Base-by-base conservation (phyloP, 2,797 vertebrate species). In the Cyprinella venusta region DNA sequence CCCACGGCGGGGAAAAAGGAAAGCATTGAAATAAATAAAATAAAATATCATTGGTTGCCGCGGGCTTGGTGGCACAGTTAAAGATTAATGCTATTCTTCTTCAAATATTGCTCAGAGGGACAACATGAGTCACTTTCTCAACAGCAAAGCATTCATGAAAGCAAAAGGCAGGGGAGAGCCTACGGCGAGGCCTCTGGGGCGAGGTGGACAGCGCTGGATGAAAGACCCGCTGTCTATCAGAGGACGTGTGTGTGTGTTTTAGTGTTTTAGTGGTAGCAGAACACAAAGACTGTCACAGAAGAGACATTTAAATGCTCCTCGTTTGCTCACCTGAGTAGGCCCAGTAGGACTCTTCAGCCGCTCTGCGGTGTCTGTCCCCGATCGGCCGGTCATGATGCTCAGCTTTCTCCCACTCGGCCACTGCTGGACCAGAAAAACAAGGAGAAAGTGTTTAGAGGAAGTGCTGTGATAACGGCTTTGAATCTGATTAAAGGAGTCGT, bases 331-430 rank as follows among this genome's bases (percentile, higher is more conserved):
- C 97, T 64, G 97, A 97, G 90, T 99, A 99, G 0, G 97, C 97
- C 97, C 97, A 99, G 92, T 98, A 99, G 24, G 95, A 95, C 90
- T 98, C 96, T 76, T 95, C 96, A 0, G 95, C 92, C 69, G 95
- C 96, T 91, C 97, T 97, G 68, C 96, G 93, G 86, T 93, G 92
- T 76, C 97, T 94, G 79, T 88, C 88, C 68, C 87, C 86, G 54
- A 92, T 91, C 0, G 90, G 90, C 82, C 93, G 91, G 88, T 93
- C 92, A 89, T 93, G 94, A 79, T 93, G 91, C 91, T 83, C 93
- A 76, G 93, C 92, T 42, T 95, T 94, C 63, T 95, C 95, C 88
- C 95, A 96, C 94, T 95, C 97, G 26, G 96, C 95, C 94, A 97
- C 84, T 68, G 94, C 97, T 97, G 92, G 33, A 71, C 76, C 54